Evolutionary conservation across 2,113 vertebrate genomes (phyloP), one percentile per base, ranked within the genome.

Genomic region (Pachypanchax playfairii): DNA sequence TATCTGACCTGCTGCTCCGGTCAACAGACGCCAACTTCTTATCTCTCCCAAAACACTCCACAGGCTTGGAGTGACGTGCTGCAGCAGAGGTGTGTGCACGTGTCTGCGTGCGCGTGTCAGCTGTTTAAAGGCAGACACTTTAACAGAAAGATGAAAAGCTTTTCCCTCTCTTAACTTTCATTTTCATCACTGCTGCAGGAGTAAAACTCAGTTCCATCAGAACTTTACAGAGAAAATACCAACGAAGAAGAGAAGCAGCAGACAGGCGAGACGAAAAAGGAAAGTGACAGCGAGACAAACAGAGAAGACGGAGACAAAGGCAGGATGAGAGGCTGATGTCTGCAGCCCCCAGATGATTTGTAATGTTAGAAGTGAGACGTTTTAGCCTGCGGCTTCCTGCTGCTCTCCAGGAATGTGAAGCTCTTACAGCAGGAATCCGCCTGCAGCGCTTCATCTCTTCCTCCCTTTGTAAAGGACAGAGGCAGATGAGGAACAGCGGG

Each of bases 401-500:
- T 74, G 63, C 77, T 75, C 75, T 71, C 73, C 75, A 79, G 85
- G 85, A 90, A 85, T 74, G 72, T 65, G 77, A n/a, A 84, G 70
- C 65, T 78, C 70, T 69, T 73, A 25, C 65, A 71, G 75, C 56
- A 68, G 65, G 52, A 83, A 79, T 73, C 80, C 36, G 76, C 85
- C 87, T 83, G 36, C 58, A 83, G 85, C 80, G 6, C 43, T 76
- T 69, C 70, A 63, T 56, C 72, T 78, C 61, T 29, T 66, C 61
- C 70, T 77, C 53, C 35, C 54, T 29, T 67, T 33, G 12, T 10
- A 77, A 67, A 75, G 75, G 39, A 50, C 56, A 20, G 52, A 56
- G 56, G 42, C 67, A 35, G 39, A 39, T 56, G 36, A 38, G 35
- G 35, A 14, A 12, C 11, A 36, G 29, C 10, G 36, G 36, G 15